Evolutionary conservation across 2,888 invertebrate species (phyloP), one percentile per base, ranked within the genome.

Genomic region (Nesidiocoris tenuis): DNA sequence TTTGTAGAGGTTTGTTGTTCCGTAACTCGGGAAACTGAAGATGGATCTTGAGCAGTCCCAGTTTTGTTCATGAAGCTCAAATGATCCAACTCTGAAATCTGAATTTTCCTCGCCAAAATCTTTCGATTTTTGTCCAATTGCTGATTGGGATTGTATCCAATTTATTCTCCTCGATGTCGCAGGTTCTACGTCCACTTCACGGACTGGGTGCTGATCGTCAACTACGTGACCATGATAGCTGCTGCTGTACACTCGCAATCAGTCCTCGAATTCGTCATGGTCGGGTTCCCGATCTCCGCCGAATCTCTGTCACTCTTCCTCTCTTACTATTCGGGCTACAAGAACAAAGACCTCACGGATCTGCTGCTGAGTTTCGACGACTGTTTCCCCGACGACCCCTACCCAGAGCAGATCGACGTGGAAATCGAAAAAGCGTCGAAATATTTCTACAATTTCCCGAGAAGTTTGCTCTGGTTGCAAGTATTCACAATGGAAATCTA

Each of bases 401-500:
- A 24, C 25, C 70, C 70, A 2, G 17, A 70, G 3, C 70, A 70
- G n/a, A 17, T 70, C 22, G 61, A 59, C 22, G 1, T 3, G 17
- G 70, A 70, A 59, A 70, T 70, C 7, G 23, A 25, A 57, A 57
- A 59, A 59, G 17, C 57, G 18, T 56, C 70, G 23, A 22, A 59
- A 21, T 70, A 70, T 24, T 70, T 57, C 59, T 17, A 70, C 70
- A 22, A 24, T 24, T 70, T 70, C 21, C 21, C 70, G 24, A 57
- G 70, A 16, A 70, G 24, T 16, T 25, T 70, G 24, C 70, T 70
- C 0, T 70, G 70, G 70, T 59, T 70, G 0, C 70, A 70, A 21
- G 70, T 70, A 17, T 70, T 70, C 61, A 70, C 70, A 2, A 70
- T 70, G 70, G 17, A 70, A 70, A 70, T 70, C 7, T 70, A 70